Conservation (phyloP, 2,797 vertebrate species). For the Argyrosomus regius region DNA sequence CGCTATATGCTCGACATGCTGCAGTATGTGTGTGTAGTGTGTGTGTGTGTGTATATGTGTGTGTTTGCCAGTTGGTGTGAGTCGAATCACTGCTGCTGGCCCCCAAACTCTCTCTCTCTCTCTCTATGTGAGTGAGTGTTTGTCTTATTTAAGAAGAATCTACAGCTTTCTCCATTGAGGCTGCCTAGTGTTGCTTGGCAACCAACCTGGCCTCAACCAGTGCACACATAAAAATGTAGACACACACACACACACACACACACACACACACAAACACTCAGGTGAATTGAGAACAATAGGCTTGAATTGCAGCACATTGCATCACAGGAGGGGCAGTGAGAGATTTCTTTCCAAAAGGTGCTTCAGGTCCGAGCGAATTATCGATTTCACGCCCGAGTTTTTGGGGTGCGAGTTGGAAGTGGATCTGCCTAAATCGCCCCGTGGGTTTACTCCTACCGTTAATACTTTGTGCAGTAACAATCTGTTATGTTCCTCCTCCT, state of each 20-base stretch:
- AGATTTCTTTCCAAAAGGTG: slow-evolving; percentile 45
- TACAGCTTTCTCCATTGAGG: slow-evolving; percentile 66
- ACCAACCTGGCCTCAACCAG: slow-evolving; percentile 78
- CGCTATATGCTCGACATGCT: slow-evolving; percentile 60
- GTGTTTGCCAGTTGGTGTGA: slow-evolving; percentile 28
- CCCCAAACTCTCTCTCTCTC: slow-evolving; percentile 41
- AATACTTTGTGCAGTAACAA: slow-evolving; percentile 52
- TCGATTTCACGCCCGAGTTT: slow-evolving; percentile 51
- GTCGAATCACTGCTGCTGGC: slow-evolving; percentile 48
- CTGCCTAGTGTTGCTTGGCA: slow-evolving; percentile 80
- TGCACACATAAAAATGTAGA: slow-evolving; percentile 48
- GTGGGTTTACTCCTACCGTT: slow-evolving; percentile 41
- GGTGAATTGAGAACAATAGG: slow-evolving; percentile 74
- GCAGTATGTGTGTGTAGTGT: slow-evolving; percentile 41
- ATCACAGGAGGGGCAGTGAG: slow-evolving; percentile 72
- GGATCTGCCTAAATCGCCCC: slow-evolving; percentile 47
- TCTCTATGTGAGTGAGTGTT: slow-evolving; percentile 37
- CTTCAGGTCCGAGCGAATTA: slow-evolving; percentile 41
- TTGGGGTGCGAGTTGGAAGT: slow-evolving; percentile 17
- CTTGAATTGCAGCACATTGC: slow-evolving; percentile 75
- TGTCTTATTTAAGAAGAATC: slow-evolving; percentile 71
- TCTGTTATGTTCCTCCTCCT: slow-evolving; percentile 51
- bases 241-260: slow-evolving; percentile 20
- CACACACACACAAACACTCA: slow-evolving; percentile 61
- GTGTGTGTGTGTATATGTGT: slow-evolving; percentile 22